Conservation (phyloP, 2,888 invertebrate species). For the Saturnia japonica region DNA sequence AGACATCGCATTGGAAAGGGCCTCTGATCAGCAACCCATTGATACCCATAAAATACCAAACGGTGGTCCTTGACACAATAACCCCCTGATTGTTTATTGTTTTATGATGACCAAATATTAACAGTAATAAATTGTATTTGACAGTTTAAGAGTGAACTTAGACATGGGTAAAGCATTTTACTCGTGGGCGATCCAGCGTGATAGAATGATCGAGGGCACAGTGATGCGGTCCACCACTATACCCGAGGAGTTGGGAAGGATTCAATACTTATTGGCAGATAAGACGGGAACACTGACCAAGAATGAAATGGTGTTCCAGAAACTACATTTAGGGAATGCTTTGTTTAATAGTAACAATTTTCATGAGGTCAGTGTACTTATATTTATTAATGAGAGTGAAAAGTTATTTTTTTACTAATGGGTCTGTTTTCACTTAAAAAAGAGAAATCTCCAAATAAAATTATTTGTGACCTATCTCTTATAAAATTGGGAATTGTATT, state of each 20-base stretch:
- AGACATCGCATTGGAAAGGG: no score
- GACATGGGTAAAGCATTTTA: conserved; percentile 99
- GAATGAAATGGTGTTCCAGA: conserved; percentile 99
- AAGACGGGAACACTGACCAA: conserved; percentile 99
- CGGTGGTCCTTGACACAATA: no score
- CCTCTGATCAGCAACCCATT: no score
- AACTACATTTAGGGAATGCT: conserved; percentile 96
- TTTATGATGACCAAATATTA: background rate
- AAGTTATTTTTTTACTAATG: no score
- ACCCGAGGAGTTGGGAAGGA: conserved; percentile 98
- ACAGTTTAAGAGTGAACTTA: conserved; percentile 96
- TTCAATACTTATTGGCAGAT: conserved; percentile 97
- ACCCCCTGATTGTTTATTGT: background rate
- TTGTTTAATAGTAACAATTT: conserved; percentile 94
- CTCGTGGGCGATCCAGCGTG: conserved; percentile 97
- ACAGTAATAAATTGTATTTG: background rate
- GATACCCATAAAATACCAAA: no score
- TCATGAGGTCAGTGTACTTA: conserved; percentile 88
- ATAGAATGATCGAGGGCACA: conserved; percentile 95
- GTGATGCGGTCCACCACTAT: conserved; percentile 99
- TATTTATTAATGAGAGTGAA: no score
- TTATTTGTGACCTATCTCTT: no score
- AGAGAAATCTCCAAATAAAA: no score
- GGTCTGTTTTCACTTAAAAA: no score
- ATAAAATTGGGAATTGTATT: no score